A percentile compares a stretch with the other conserved stretches of the same genome.
phyloP scores from a whole-genome alignment of 2,888 invertebrate species.

The Toxonevra muliebris region DNA sequence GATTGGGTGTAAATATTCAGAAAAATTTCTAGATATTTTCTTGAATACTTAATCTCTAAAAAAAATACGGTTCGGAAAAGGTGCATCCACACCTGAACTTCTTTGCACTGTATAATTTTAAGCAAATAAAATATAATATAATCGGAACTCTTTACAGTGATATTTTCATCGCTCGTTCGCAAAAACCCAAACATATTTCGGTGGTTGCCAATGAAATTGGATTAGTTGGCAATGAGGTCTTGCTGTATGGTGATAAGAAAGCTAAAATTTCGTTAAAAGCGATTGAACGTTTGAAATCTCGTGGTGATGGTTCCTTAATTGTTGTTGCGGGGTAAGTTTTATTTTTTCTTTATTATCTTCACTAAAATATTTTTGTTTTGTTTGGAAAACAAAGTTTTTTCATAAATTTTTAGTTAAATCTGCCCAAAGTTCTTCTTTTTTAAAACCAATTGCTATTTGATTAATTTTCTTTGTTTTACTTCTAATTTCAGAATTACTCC shows the following conservation, averaged over 20 bases:
- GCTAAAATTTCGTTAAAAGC: constrained; percentile 90
- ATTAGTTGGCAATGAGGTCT: constrained; percentile 80
- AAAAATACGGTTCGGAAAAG: no score
- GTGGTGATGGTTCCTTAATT: constrained; percentile 86
- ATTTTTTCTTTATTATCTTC: no score
- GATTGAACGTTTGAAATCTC: constrained; percentile 76
- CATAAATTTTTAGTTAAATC: constrained; percentile 13
- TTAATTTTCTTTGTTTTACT: not conserved
- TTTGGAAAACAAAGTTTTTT: not conserved
- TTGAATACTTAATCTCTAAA: no score
- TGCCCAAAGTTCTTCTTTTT: not conserved
- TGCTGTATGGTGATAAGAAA: constrained; percentile 91
- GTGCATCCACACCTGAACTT: no score
- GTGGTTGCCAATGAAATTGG: constrained; percentile 86
- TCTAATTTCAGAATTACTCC: constrained; percentile 83
- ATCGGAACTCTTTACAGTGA: constrained; percentile 70
- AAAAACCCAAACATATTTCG: constrained; percentile 85
- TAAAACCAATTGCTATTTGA: constrained; percentile 1
- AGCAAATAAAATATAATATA: not conserved
- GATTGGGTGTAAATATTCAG: no score
- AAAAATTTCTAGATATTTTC: no score
- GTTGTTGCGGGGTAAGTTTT: constrained; percentile 87
- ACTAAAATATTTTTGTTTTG: no score
- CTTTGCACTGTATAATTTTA: not conserved
- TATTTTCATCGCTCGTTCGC: constrained; percentile 87